Conservation (phyloP, 2,113 vertebrate genomes). For the Merops nubicus region DNA sequence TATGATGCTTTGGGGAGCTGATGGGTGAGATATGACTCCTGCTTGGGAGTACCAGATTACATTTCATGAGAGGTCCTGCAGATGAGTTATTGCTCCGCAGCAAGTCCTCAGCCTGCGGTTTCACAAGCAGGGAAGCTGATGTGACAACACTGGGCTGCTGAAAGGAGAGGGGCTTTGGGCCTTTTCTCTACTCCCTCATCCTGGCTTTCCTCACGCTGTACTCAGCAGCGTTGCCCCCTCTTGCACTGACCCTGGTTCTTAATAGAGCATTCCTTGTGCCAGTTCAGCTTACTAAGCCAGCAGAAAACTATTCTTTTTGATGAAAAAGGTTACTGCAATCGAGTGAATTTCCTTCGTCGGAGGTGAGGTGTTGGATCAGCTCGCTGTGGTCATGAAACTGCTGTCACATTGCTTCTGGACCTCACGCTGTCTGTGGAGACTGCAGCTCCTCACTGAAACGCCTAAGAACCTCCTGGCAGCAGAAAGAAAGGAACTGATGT, state of each 20-base stretch:
- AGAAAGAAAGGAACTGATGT: neutral
- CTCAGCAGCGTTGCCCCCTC: neutral
- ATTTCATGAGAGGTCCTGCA: neutral
- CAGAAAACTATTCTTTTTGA: neutral
- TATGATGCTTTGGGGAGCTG: neutral
- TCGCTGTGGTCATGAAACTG: neutral
- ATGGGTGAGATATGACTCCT: neutral
- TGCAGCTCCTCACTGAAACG: neutral
- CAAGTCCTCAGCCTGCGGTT: constrained; percentile 1
- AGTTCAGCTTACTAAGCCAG: neutral
- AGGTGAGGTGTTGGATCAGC: neutral
- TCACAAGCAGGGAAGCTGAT: neutral
- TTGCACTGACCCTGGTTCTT: neutral
- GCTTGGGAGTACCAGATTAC: neutral
- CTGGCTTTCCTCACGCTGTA: neutral
- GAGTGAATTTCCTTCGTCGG: neutral
- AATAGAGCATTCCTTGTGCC: neutral
- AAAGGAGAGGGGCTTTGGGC: neutral
- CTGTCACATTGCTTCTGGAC: neutral
- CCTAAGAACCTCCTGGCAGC: neutral
- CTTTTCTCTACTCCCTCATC: neutral
- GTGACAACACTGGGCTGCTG: neutral
- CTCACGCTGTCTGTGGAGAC: neutral
- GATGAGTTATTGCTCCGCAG: neutral
- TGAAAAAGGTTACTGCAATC: neutral